Evolutionary conservation across 2,888 invertebrate genomes (phyloP).

Genomic region (Lysandra bellargus): DNA sequence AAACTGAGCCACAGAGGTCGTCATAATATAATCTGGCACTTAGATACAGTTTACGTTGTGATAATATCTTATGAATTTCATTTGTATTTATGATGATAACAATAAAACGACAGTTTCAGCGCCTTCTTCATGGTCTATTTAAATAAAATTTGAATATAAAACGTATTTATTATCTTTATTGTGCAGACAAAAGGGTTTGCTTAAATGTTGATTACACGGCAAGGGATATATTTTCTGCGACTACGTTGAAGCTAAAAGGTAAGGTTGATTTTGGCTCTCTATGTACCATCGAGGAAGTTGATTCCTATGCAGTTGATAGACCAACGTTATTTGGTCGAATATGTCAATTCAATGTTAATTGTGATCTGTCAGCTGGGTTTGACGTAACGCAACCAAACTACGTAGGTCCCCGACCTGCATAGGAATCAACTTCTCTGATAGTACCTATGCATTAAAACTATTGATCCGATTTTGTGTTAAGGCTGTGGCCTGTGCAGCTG

Average conservation of each 20-base stretch:
- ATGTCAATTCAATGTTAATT: too few relatives aligned
- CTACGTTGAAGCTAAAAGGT: not conserved
- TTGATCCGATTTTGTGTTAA: too few relatives aligned
- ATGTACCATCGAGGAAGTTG: too few relatives aligned
- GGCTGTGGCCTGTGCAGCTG: too few relatives aligned
- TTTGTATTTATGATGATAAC: not conserved
- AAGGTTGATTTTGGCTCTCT: not conserved
- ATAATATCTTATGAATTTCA: not conserved
- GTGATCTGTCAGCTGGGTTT: too few relatives aligned
- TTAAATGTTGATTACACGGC: not conserved
- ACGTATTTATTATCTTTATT: conserved; percentile 11
- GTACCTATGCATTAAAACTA: too few relatives aligned
- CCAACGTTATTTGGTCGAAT: too few relatives aligned
- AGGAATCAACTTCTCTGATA: too few relatives aligned
- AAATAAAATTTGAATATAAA: conserved; percentile 6
- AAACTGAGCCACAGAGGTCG: too few relatives aligned
- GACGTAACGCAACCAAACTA: too few relatives aligned
- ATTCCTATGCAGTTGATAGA: too few relatives aligned
- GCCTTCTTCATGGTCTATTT: not conserved
- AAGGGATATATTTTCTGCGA: not conserved
- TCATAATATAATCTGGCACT: not conserved
- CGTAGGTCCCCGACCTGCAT: too few relatives aligned
- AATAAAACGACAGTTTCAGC: conserved; percentile 11
- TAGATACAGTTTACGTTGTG: not conserved
- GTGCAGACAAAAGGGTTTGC: not conserved